Conservation (phyloP, 2,113 vertebrate genomes). For the Limnothrissa miodon region DNA sequence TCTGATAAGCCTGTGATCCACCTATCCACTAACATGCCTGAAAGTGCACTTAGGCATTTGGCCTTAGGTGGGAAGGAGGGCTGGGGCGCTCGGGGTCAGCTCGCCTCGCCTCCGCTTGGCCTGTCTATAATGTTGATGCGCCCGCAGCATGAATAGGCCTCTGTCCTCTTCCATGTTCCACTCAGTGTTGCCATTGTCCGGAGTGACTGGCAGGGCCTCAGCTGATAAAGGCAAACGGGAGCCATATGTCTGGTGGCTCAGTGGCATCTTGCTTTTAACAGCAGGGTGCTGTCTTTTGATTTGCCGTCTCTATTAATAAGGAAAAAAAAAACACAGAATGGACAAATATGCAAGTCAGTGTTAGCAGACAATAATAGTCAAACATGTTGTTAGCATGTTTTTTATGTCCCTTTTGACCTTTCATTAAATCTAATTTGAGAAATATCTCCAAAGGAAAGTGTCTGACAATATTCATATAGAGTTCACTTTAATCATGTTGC, state of each 20-base stretch:
- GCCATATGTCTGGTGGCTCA: background rate
- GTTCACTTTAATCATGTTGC: too few relatives aligned
- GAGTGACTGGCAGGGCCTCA: conserved; percentile 35
- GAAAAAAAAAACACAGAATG: background rate
- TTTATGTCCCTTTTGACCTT: background rate
- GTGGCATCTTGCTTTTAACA: conserved; percentile 13
- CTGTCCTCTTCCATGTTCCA: conserved; percentile 57
- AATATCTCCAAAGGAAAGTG: background rate
- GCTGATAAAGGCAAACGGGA: conserved; percentile 40
- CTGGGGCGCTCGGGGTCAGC: conserved; percentile 22
- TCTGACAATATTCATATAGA: background rate
- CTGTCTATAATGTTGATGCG: conserved; percentile 3
- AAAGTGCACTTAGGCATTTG: conserved; percentile 28
- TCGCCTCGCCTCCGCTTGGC: background rate
- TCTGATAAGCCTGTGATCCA: conserved; percentile 20
- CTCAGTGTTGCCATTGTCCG: conserved; percentile 65
- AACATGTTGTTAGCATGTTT: too few relatives aligned
- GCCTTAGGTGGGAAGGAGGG: conserved; percentile 41
- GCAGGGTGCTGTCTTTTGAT: background rate
- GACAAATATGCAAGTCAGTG: background rate
- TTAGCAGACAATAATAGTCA: background rate
- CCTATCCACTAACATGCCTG: conserved; percentile 23
- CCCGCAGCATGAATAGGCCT: conserved; percentile 54
- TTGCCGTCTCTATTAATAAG: background rate
- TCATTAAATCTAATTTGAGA: background rate